Evolutionary conservation across 2,797 vertebrate species (phyloP), one percentile per base, ranked within the genome.

Genomic region (Odontamblyopus lacepedii): DNA sequence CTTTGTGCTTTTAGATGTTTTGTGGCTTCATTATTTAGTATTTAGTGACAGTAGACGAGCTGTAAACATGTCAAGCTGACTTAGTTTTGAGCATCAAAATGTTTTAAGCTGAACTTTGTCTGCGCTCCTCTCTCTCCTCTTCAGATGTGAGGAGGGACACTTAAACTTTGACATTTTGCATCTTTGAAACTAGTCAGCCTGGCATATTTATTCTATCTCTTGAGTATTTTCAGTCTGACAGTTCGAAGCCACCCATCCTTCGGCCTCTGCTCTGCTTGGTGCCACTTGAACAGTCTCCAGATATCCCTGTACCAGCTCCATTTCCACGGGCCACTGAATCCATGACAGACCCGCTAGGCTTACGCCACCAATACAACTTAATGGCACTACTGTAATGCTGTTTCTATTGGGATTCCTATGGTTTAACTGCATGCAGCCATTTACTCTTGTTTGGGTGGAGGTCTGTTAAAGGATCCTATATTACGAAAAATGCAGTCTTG

Each of bases 301-400:
- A 65, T 53, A 41, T 35, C 11, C n/a, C 4, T 73, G 56, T 48
- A 69, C 73, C 44, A 19, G 13, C 75, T 70, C 41, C 12, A 15
- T 59, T 63, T 55, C 70, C 60, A 66, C 61, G 38, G 71, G 65
- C 62, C 18, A 64, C 16, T 71, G 51, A 48, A 13, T 48, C 12
- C 44, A 48, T 48, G 44, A 48, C 12, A 48, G 44, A 48, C 13
- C 44, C 44, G 13, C 44, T 48, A 48, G 12, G 44, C 44, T 13
- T 13, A 48, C 12, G 13, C 62, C 69, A 68, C 53, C 38, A 78
- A 71, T 78, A 79, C 69, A 83, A 69, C 71, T 80, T 72, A 56
- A 71, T 81, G 76, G 44, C 68, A 63, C 60, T n/a, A 18, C 74
- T 64, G 9, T 70, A 73, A 68, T 63, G 38, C 62, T 72, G 77